Evolutionary conservation across 2,888 invertebrate genomes (phyloP), one percentile per base, ranked within the genome.

Genomic region (Andrena marginata): DNA sequence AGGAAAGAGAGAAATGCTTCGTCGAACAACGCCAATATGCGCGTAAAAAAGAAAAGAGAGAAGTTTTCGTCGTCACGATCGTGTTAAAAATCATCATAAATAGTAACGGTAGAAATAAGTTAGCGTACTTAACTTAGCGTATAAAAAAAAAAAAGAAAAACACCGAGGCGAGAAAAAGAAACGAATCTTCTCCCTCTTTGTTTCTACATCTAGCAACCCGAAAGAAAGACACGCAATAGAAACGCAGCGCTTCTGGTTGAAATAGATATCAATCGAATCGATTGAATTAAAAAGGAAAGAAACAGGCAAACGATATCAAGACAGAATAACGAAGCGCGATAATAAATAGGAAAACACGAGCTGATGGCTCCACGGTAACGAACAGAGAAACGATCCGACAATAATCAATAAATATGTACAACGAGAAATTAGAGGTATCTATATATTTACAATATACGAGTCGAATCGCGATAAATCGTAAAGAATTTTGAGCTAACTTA

Each of bases 331-430:
- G 29, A 56, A 35, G 42, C 8, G n/a, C 31, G 42, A 48, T 56
- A 56, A 56, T 69, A 80, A 68, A 73, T 81, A 73, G 54, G 71
- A 48, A 64, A 26, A 29, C 64, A 65, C 60, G 65, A 79, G 13
- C 20, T 54, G 48, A 63, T 42, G 42, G 42, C 16, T 13, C n/a
- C 20, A 48, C 8, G 29, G 16, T 23, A 71, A 67, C 16, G 16
- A 64, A 62, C n/a, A n/a, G 29, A 31, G 35, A 81, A 75, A 64
- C 33, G 70, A 35, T 8, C 51, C 42, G 54, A 70, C 60, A 54
- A 49, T 62, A 75, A 71, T 78, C 69, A 79, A 87, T 81, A 84
- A 86, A 72, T 87, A 87, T 87, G 65, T 87, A 87, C 85, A 87
- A 85, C 79, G 70, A 82, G 71, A 77, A 78, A 78, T 59, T 70